These are phyloP conservation scores for Atlantisia rogersi DNA, from an alignment of 2,113 vertebrate species.

Conservation along the genomic window DNA sequence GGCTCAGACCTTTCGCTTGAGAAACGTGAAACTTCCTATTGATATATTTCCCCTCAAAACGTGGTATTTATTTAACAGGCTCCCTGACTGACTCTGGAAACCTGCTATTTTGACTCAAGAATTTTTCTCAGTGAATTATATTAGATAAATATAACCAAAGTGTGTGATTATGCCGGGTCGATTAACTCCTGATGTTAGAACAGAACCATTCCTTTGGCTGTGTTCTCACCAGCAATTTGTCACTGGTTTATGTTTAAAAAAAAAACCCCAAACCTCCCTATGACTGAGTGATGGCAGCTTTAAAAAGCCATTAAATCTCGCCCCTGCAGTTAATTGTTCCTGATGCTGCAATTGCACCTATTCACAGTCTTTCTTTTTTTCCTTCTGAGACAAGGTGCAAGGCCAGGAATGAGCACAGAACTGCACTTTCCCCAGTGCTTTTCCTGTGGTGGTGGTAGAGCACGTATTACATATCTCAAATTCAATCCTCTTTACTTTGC, in stretches of 20 bases:
- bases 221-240: conserved; percentile 45
- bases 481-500: not conserved
- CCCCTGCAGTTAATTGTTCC: conserved; percentile 26
- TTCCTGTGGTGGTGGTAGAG: not conserved
- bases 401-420: not conserved
- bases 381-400: not conserved
- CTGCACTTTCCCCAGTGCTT: not conserved
- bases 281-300: conserved; percentile 43
- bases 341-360: conserved; percentile 6
- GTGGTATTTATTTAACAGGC: conserved; percentile 67
- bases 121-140: conserved; percentile 71
- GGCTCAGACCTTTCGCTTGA: conserved; percentile 50
- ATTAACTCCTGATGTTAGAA: conserved; percentile 62
- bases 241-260: conserved; percentile 51
- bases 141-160: conserved; percentile 75
- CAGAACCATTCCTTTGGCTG: conserved; percentile 37
- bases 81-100: conserved; percentile 64
- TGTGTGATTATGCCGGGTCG: conserved; percentile 45
- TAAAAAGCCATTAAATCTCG: conserved; percentile 55
- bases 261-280: not conserved
- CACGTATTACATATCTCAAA: not conserved
- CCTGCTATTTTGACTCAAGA: conserved; percentile 67
- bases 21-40: conserved; percentile 61
- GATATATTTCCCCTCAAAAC: conserved; percentile 70
- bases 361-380: not conserved